Evolutionary conservation across 2,797 vertebrate species (phyloP), one percentile per base, ranked within the genome.

Genomic region (Mareca strepera): DNA sequence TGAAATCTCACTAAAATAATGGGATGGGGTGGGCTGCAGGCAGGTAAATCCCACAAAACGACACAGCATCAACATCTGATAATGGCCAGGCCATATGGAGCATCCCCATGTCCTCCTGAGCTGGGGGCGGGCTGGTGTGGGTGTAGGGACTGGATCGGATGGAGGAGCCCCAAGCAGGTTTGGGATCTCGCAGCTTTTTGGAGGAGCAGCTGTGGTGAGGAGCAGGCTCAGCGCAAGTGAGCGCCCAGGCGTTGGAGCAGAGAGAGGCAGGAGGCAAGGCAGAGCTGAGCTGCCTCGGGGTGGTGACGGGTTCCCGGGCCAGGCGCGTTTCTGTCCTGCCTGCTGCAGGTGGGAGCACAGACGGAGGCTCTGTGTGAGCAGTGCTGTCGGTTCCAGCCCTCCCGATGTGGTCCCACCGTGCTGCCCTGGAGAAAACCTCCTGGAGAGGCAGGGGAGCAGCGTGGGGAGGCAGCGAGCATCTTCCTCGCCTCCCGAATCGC

Each of bases 191-290:
- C 83, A 79, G 17, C 43, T 70, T 84, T 82, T 93, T 79, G 81
- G 84, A 93, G 74, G 86, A 93, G 72, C 92, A 93, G 94, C 90
- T 92, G 88, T 84, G 81, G 66, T 69, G 88, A 93, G 92, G 91
- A 76, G 23, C 0, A 13, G 88, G 79, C 74, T 88, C 80, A 86
- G 89, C 23, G 0, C 70, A 56, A 44, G 59, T 15, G 50, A 41
- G 62, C 20, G 4, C 92, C 81, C 60, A 43, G 83, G 67, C 70
- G 73, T 8, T 16, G 86, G 74, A 93, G 59, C 41, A 92, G 86
- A 75, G 86, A 83, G 62, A 86, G 92, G 90, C 86, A 90, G 90
- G 79, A 96, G 82, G 92, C 88, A 88, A 92, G 76, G 50, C 59
- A 91, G 75, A 94, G 92, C 35, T 79, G 87, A 87, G 76, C 63